Evolutionary conservation across 2,888 invertebrate genomes (phyloP).

Genomic region (Dorcus parallelipipedus): DNA sequence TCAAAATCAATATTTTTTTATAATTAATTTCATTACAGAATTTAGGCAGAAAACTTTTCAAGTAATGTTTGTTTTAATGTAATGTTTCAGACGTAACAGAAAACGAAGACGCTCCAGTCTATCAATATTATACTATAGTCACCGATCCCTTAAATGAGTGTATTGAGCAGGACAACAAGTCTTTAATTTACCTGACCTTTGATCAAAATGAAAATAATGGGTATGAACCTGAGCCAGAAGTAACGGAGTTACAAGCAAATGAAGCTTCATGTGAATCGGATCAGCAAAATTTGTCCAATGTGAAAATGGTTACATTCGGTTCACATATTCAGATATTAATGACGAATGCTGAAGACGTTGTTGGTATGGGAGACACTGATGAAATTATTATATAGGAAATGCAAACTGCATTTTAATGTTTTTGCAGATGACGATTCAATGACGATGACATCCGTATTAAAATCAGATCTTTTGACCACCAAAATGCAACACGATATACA

Average conservation of each 20-base stretch:
- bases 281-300: background rate
- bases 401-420: too few relatives aligned
- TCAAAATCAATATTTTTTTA: background rate
- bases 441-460: too few relatives aligned
- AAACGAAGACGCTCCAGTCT: slow-evolving; percentile 24
- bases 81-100: slow-evolving; percentile 11
- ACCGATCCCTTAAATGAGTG: slow-evolving; percentile 16
- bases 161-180: slow-evolving; percentile 22
- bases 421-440: too few relatives aligned
- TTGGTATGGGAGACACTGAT: too few relatives aligned
- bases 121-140: slow-evolving; percentile 33
- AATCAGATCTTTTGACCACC: too few relatives aligned
- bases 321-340: too few relatives aligned
- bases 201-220: slow-evolving; percentile 20
- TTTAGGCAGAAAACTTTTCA: background rate
- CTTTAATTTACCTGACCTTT: slow-evolving; percentile 18
- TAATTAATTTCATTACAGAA: background rate
- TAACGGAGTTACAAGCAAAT: slow-evolving; percentile 13
- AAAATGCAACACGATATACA: too few relatives aligned
- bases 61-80: background rate
- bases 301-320: too few relatives aligned
- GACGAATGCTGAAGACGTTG: too few relatives aligned
- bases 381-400: too few relatives aligned
- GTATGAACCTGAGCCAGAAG: slow-evolving; percentile 9
- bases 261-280: slow-evolving; percentile 34